Conservation (phyloP, 2,888 invertebrate species). For the Aspidiotus destructor region DNA sequence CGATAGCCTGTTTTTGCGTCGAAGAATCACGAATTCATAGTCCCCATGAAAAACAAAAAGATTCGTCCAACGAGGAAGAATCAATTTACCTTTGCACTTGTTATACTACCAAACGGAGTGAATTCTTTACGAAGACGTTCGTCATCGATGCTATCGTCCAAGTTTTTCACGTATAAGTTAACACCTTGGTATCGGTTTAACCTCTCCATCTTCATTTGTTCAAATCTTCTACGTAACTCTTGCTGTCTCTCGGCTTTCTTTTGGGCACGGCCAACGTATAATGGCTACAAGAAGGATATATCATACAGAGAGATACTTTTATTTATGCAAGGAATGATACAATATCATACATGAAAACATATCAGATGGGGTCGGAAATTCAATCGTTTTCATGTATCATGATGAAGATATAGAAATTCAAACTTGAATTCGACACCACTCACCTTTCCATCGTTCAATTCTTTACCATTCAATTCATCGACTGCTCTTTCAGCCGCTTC, state of each 20-base stretch:
- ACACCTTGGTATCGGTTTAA: slow-evolving; percentile 85
- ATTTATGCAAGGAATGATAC: too few species aligned
- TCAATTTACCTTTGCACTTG: slow-evolving; percentile 76
- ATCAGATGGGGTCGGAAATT: too few species aligned
- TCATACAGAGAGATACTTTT: too few species aligned
- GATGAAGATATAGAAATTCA: too few species aligned
- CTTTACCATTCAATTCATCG: slow-evolving; percentile 81
- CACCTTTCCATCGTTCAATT: slow-evolving; percentile 67
- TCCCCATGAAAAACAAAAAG: too few species aligned
- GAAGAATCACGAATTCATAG: too few species aligned
- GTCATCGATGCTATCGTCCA: slow-evolving; percentile 97
- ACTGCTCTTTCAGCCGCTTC: slow-evolving; percentile 92
- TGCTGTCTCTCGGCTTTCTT: slow-evolving; percentile 98
- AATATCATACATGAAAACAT: too few species aligned
- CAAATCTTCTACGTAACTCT: slow-evolving; percentile 92
- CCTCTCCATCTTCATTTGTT: slow-evolving; percentile 86
- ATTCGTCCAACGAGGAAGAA: too few species aligned
- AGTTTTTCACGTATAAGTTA: slow-evolving; percentile 96
- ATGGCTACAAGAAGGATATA: slow-evolving; percentile 43
- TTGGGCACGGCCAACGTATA: slow-evolving; percentile 96
- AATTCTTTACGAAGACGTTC: slow-evolving; percentile 92
- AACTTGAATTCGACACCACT: not conserved
- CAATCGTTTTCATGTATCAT: too few species aligned
- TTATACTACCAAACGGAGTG: slow-evolving; percentile 90
- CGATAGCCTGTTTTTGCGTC: too few species aligned